Conservation (phyloP, 2,888 invertebrate genomes). For the Sminthurides aquaticus region DNA sequence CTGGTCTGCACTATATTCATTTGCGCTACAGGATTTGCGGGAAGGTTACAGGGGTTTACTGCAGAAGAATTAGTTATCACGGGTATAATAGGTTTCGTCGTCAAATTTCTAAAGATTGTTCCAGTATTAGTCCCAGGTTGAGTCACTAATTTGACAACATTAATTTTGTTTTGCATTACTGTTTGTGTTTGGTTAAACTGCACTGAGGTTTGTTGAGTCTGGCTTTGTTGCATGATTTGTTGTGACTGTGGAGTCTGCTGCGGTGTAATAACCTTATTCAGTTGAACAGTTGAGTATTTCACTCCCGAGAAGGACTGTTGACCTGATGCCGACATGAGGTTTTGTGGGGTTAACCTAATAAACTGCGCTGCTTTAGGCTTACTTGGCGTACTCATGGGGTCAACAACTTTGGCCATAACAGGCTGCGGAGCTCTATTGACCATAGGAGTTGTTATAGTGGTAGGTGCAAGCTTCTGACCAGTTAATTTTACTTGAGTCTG, state of each 20-base stretch:
- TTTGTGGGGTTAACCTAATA: slow-evolving; percentile 28
- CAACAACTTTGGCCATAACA: neutral
- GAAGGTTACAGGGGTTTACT: neutral
- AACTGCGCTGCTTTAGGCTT: neutral
- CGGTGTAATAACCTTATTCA: slow-evolving; percentile 10
- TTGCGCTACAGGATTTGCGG: neutral
- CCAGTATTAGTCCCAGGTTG: slow-evolving; percentile 1
- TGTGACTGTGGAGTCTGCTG: slow-evolving; percentile 1
- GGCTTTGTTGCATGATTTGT: neutral
- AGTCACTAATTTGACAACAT: slow-evolving; percentile 20
- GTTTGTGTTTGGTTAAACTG: slow-evolving; percentile 1
- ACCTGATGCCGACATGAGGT: slow-evolving; percentile 33
- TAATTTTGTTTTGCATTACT: slow-evolving; percentile 12
- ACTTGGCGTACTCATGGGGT: neutral
- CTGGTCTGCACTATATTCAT: neutral
- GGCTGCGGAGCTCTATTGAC: neutral
- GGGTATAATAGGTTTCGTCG: neutral
- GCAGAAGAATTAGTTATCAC: neutral
- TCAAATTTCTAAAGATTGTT: neutral
- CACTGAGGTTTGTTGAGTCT: neutral
- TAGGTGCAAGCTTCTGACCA: neutral
- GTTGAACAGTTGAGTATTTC: slow-evolving; percentile 10
- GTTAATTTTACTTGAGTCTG: neutral
- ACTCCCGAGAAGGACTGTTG: slow-evolving; percentile 3
- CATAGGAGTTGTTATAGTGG: neutral